Evolutionary conservation across 2,888 invertebrate species (phyloP).

Genomic region (Petrolisthes manimaculis): DNA sequence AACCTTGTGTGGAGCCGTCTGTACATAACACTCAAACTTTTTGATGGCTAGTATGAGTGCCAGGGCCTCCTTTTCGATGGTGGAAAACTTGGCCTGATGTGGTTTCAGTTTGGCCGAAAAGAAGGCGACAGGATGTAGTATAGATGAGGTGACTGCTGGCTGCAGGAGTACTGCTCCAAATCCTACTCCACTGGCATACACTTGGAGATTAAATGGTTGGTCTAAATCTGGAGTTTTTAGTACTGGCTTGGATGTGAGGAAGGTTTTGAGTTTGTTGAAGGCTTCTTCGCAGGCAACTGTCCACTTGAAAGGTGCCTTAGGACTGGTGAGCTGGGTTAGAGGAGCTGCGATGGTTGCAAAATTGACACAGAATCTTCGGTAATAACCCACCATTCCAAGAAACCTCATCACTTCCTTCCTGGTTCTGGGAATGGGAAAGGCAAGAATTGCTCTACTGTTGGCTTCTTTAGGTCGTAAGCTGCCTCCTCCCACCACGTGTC

Average conservation of each 20-base stretch:
- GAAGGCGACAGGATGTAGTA: constrained; percentile 20
- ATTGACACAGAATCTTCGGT: too few species aligned
- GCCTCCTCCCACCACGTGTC: too few species aligned
- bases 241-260: background rate
- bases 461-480: too few species aligned
- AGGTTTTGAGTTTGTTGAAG: background rate
- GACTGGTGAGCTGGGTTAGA: too few species aligned
- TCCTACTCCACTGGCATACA: constrained; percentile 10
- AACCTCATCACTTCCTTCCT: too few species aligned
- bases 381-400: too few species aligned
- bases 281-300: too few species aligned
- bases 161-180: constrained; percentile 24
- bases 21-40: constrained; percentile 28
- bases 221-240: constrained; percentile 4
- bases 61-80: constrained; percentile 27
- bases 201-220: background rate
- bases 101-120: background rate
- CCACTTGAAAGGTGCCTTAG: too few species aligned
- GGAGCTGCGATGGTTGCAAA: too few species aligned
- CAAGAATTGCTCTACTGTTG: too few species aligned
- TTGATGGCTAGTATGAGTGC: constrained; percentile 14
- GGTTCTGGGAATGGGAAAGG: too few species aligned
- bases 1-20: background rate
- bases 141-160: background rate
- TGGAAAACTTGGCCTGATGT: background rate